Evolutionary conservation across 2,888 invertebrate genomes (phyloP).

Genomic region (Melipona bicolor): DNA sequence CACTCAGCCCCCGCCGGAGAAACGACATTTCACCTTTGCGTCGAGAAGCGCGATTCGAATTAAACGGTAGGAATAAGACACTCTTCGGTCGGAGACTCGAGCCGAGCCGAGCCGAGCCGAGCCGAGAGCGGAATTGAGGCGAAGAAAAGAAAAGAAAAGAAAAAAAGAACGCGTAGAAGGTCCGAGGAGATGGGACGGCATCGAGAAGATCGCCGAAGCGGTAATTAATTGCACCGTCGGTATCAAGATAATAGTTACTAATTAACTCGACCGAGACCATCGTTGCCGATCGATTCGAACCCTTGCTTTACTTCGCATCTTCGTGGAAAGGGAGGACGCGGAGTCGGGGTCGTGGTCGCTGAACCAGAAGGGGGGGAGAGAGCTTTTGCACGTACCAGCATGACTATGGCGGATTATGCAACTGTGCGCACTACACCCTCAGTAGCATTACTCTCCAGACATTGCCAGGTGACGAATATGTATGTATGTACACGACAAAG

Average conservation of each 20-base stretch:
- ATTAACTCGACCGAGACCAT: constrained; percentile 61
- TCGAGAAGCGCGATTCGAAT: neutral
- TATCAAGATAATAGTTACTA: constrained; percentile 74
- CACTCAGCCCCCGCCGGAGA: neutral
- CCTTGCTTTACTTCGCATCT: constrained; percentile 22
- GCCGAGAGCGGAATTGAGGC: neutral
- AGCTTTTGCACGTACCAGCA: constrained; percentile 11
- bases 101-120: too few species aligned
- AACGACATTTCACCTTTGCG: constrained; percentile 37
- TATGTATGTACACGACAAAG: constrained; percentile 11
- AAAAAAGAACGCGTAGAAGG: constrained; percentile 32
- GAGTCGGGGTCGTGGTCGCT: neutral
- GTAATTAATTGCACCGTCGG: constrained; percentile 67
- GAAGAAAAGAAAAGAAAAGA: neutral
- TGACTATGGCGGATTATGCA: constrained; percentile 26
- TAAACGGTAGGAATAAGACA: constrained; percentile 21
- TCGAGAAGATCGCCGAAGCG: constrained; percentile 26
- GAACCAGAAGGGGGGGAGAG: neutral
- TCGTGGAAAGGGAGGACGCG: constrained; percentile 4
- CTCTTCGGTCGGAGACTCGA: too few species aligned
- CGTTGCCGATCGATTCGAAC: constrained; percentile 54
- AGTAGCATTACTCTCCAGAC: constrained; percentile 50
- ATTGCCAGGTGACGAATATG: constrained; percentile 48
- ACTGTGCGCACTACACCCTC: constrained; percentile 22
- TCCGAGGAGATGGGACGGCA: constrained; percentile 8